phyloP scores from a whole-genome alignment of 2,888 invertebrate species.

The Congeria kusceri region DNA sequence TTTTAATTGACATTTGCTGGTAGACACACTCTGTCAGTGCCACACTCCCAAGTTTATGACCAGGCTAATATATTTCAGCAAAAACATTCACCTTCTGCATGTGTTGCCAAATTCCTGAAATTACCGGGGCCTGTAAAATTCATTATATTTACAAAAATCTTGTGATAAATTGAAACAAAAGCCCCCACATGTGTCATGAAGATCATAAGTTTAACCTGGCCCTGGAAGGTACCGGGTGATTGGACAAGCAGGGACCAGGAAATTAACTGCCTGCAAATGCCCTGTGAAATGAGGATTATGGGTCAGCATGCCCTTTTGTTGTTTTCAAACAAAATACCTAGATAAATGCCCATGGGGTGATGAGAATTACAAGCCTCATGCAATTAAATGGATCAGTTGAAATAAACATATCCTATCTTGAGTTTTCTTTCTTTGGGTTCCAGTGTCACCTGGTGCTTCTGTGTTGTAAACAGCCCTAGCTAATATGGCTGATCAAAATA shows the following conservation, averaged over 20 bases:
- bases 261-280: not conserved
- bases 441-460: too few species aligned
- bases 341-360: too few species aligned
- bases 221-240: conserved; percentile 17
- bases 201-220: conserved; percentile 16
- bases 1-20: too few species aligned
- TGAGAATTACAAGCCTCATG: too few species aligned
- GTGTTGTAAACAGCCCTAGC: too few species aligned
- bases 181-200: conserved; percentile 26
- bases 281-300: conserved; percentile 9
- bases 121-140: not conserved
- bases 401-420: too few species aligned
- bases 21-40: not conserved
- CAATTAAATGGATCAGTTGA: too few species aligned
- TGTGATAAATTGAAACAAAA: conserved; percentile 43
- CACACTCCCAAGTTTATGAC: conserved; percentile 5
- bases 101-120: not conserved
- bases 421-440: too few species aligned
- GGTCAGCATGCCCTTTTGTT: conserved; percentile 12
- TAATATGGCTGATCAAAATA: too few species aligned
- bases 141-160: conserved; percentile 3
- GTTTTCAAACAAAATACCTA: conserved; percentile 8
- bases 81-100: not conserved
- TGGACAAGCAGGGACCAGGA: conserved; percentile 12
- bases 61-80: not conserved